Evolutionary conservation across 2,113 vertebrate genomes (phyloP).

Genomic region (Bubo blakistoni): DNA sequence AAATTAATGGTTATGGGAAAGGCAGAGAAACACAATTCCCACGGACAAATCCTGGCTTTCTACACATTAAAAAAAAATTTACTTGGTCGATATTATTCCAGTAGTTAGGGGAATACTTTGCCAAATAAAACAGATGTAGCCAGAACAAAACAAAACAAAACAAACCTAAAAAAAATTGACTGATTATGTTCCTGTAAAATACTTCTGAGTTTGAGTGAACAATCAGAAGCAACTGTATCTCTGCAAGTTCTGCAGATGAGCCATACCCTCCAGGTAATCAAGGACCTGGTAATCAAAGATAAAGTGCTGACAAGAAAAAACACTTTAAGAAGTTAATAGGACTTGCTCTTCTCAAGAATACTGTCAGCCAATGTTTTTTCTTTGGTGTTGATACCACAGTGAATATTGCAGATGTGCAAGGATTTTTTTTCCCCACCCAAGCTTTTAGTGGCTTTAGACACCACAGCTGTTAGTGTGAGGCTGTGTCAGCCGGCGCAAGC

Average conservation of each 20-base stretch:
- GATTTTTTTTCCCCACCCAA: fast-evolving
- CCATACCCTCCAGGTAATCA: neutral
- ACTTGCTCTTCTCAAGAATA: neutral
- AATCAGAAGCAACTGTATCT: neutral
- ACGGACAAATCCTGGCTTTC: neutral
- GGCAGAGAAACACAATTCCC: neutral
- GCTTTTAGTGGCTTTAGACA: neutral
- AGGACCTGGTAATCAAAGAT: neutral
- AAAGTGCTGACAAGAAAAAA: neutral
- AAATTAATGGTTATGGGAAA: neutral
- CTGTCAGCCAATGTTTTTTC: neutral
- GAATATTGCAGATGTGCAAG: neutral
- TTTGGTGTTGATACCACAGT: neutral
- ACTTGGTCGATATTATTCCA: neutral
- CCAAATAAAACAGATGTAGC: neutral
- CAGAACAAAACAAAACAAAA: neutral
- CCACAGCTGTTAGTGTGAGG: neutral
- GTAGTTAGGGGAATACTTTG: neutral
- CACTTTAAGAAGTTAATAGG: neutral
- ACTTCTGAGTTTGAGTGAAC: neutral
- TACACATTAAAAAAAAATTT: neutral
- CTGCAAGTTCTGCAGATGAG: neutral
- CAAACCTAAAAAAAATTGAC: neutral
- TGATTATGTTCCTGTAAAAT: neutral
- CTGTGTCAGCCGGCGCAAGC: neutral